A percentile compares a stretch with the other conserved stretches of the same genome.
phyloP scores from a whole-genome alignment of 2,113 vertebrate genomes.

The Leptodactylus fuscus region DNA sequence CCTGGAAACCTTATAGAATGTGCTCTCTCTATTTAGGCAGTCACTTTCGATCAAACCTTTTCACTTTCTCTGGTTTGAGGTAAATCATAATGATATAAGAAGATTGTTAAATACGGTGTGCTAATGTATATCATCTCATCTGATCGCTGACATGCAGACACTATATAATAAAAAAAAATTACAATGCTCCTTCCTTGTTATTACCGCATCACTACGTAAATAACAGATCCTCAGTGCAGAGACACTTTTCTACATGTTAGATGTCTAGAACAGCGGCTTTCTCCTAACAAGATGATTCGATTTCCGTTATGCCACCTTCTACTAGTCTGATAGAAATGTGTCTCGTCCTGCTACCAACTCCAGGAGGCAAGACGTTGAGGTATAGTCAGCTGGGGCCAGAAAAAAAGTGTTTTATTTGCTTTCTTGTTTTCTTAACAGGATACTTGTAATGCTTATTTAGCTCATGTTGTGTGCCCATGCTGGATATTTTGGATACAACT shows the following conservation, averaged over 20 bases:
- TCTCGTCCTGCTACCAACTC: slow-evolving; percentile 27
- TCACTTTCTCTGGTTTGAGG: too few species aligned
- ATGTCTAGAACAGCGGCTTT: background rate
- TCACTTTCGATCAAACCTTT: too few species aligned
- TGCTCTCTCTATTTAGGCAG: too few species aligned
- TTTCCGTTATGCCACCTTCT: slow-evolving; percentile 6
- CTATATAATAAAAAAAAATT: background rate
- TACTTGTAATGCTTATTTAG: slow-evolving; percentile 6
- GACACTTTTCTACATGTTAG: background rate
- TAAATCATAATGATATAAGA: too few species aligned
- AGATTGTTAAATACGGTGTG: background rate
- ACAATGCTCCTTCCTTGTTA: background rate
- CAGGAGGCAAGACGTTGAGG: background rate
- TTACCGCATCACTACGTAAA: background rate
- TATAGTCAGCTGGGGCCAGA: background rate
- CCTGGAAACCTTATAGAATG: background rate
- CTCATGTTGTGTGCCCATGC: background rate
- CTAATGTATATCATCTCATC: background rate
- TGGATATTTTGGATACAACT: slow-evolving; percentile 19
- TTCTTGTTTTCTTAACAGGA: background rate
- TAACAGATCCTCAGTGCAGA: background rate
- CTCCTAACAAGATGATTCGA: background rate
- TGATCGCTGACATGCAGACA: background rate
- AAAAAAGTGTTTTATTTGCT: slow-evolving; percentile 9
- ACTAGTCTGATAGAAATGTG: slow-evolving; percentile 15